Percentiles rank a stretch among this genome's conserved stretches.
These are phyloP conservation scores for Drosophila eohydei DNA, from an alignment of 2,888 invertebrate genomes.

Conservation along the genomic window DNA sequence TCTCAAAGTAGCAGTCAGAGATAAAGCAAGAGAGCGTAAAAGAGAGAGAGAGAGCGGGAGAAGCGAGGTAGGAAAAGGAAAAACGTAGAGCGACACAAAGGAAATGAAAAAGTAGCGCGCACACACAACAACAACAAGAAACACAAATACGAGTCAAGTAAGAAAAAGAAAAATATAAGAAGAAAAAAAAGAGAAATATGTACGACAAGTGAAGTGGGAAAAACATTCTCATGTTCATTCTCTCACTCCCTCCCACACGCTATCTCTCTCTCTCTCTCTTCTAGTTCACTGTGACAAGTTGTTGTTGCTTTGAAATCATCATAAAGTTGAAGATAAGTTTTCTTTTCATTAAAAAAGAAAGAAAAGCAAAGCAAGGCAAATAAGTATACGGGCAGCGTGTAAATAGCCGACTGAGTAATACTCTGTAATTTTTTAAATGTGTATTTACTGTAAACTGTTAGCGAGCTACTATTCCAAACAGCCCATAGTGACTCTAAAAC, in stretches of 20 bases:
- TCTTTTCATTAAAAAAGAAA: slow-evolving; percentile 72
- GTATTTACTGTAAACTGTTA: neutral
- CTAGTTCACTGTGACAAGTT: slow-evolving; percentile 28
- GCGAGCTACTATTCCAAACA: neutral
- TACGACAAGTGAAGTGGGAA: slow-evolving; percentile 73
- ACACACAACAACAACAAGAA: slow-evolving; percentile 30
- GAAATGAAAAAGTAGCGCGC: slow-evolving; percentile 74
- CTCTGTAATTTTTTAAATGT: neutral
- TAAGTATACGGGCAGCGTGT: neutral
- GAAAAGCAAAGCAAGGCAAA: slow-evolving; percentile 17
- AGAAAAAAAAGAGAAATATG: slow-evolving; percentile 11
- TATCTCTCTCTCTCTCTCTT: neutral
- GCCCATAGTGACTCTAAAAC: neutral
- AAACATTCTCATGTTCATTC: slow-evolving; percentile 45
- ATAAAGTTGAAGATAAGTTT: slow-evolving; percentile 81
- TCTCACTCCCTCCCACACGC: neutral
- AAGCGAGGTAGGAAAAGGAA: slow-evolving; percentile 4
- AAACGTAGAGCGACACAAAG: slow-evolving; percentile 59
- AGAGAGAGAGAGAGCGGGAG: neutral
- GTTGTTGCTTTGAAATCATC: slow-evolving; percentile 74
- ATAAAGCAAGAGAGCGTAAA: slow-evolving; percentile 14
- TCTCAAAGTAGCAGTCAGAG: slow-evolving; percentile 54
- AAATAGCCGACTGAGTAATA: neutral
- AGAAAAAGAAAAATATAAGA: slow-evolving; percentile 35
- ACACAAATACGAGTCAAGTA: slow-evolving; percentile 66